These are phyloP conservation scores for Lutjanus campechanus DNA, from an alignment of 2,797 vertebrate species.

Conservation along the genomic window DNA sequence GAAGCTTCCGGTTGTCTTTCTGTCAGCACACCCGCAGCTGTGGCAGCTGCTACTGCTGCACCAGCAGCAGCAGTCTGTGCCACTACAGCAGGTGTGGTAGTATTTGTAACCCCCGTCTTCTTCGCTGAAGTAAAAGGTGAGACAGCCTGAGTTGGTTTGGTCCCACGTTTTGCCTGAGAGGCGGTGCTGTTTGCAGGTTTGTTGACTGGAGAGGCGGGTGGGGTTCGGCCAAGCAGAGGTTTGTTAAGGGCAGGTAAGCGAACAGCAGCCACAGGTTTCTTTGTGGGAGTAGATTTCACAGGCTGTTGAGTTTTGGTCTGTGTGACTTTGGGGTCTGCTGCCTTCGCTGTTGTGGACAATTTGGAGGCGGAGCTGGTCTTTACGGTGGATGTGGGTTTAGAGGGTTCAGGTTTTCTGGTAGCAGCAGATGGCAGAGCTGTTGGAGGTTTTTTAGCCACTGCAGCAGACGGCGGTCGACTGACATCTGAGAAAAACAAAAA, in stretches of 20 bases:
- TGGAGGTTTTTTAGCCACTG: constrained; percentile 71
- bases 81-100: constrained; percentile 1
- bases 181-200: constrained; percentile 54
- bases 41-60: not conserved
- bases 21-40: constrained; percentile 15
- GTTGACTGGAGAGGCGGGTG: constrained; percentile 60
- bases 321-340: constrained; percentile 55
- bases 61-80: constrained; percentile 11
- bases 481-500: constrained; percentile 74
- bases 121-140: constrained; percentile 62
- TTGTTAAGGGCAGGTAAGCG: constrained; percentile 47
- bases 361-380: constrained; percentile 66
- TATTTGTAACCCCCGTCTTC: constrained; percentile 35
- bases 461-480: constrained; percentile 60
- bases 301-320: constrained; percentile 67
- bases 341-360: constrained; percentile 51
- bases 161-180: constrained; percentile 53
- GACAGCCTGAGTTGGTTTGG: constrained; percentile 80
- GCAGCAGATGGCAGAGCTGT: constrained; percentile 42
- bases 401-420: constrained; percentile 76
- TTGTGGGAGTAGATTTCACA: constrained; percentile 54
- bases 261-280: constrained; percentile 62
- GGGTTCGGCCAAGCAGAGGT: constrained; percentile 51
- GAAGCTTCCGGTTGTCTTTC: constrained; percentile 17
- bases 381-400: constrained; percentile 55